A percentile compares a stretch with the other conserved stretches of the same genome.
These are phyloP conservation scores for Lithobates pipiens DNA, from an alignment of 2,797 vertebrate species.

Conservation along the genomic window DNA sequence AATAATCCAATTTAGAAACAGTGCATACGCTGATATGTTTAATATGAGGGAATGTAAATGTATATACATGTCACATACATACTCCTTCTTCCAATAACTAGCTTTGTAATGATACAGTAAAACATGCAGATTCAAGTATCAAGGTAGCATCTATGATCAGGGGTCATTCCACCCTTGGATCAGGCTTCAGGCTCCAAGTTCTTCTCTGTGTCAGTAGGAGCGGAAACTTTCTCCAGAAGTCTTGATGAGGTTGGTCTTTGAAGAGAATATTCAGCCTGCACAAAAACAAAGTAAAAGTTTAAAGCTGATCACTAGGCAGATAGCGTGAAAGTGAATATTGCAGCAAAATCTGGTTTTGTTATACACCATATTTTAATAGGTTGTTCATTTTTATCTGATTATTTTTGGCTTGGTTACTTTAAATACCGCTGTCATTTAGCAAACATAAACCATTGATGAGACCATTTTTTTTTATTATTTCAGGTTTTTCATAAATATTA, in stretches of 20 bases:
- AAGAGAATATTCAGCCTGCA: conserved; percentile 67
- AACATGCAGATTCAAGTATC: conserved; percentile 58
- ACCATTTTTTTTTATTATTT: no score
- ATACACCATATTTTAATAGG: no score
- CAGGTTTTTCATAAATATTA: no score
- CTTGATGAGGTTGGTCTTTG: conserved; percentile 69
- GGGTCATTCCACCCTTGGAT: conserved; percentile 2
- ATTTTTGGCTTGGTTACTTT: no score
- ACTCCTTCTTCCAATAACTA: background rate
- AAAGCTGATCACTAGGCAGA: background rate
- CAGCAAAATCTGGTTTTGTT: no score
- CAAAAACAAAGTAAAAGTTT: background rate
- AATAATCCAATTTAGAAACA: conserved; percentile 48
- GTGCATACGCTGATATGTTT: conserved; percentile 27
- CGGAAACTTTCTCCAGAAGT: conserved; percentile 77
- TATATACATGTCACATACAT: conserved; percentile 29
- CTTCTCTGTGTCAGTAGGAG: conserved; percentile 73
- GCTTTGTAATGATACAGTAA: conserved; percentile 43
- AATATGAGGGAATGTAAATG: conserved; percentile 1
- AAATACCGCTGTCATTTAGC: no score
- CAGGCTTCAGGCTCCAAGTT: conserved; percentile 71
- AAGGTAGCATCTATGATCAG: conserved; percentile 46
- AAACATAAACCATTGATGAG: no score
- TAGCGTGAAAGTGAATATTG: no score
- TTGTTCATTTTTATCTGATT: no score